Percentiles rank a stretch among this genome's conserved stretches.
phyloP scores from a whole-genome alignment of 2,113 vertebrate species.

The Arothron firmamentum region DNA sequence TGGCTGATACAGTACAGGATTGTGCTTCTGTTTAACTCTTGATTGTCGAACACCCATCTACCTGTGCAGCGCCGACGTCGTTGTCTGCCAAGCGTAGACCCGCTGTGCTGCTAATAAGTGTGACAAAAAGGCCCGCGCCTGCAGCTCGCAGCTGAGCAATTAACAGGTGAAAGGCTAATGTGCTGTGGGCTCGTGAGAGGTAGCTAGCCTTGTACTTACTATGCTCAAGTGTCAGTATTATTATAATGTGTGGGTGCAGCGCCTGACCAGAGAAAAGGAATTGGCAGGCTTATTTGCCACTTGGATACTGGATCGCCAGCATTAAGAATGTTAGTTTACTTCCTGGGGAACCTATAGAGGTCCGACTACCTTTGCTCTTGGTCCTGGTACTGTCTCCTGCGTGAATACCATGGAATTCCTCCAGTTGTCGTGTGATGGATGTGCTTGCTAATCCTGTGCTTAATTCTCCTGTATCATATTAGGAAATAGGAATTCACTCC shows the following conservation, averaged over 20 bases:
- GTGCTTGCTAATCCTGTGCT: constrained; percentile 55
- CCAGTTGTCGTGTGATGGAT: constrained; percentile 40
- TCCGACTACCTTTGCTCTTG: neutral
- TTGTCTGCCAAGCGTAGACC: constrained; percentile 56
- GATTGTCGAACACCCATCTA: constrained; percentile 68
- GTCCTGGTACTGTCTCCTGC: neutral
- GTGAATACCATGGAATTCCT: constrained; percentile 9
- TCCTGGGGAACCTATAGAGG: constrained; percentile 30
- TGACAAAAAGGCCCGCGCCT: constrained; percentile 28
- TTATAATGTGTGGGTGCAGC: constrained; percentile 49
- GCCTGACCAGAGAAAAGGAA: constrained; percentile 36
- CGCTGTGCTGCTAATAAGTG: constrained; percentile 23
- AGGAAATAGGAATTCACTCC: constrained; percentile 45
- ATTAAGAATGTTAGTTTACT: constrained; percentile 18
- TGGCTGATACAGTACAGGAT: constrained; percentile 53
- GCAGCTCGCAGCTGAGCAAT: constrained; percentile 23
- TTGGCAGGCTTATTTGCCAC: constrained; percentile 32
- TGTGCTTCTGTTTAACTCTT: constrained; percentile 67
- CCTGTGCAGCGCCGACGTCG: constrained; percentile 17
- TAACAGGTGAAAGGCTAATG: constrained; percentile 46
- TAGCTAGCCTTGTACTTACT: constrained; percentile 52
- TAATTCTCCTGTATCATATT: constrained; percentile 20
- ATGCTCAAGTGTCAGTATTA: constrained; percentile 43
- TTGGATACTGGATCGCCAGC: constrained; percentile 27
- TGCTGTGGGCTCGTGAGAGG: constrained; percentile 51